Percentiles rank a stretch among this genome's conserved stretches.
These are phyloP conservation scores for Microcebus murinus DNA, from an alignment of 2,113 vertebrate genomes.

Conservation along the genomic window DNA sequence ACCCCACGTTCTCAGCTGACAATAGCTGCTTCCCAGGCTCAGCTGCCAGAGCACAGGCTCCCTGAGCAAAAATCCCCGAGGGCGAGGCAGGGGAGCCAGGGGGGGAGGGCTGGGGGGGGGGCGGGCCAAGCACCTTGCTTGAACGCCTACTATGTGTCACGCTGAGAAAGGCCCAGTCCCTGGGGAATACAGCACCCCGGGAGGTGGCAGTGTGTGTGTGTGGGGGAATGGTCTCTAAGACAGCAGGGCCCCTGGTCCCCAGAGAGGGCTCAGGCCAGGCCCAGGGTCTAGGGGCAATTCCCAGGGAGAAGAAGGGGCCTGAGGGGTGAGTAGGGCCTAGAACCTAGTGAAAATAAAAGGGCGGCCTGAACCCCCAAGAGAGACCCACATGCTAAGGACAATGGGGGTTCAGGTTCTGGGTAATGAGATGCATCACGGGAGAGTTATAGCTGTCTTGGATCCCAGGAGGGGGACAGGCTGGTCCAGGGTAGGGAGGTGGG, in stretches of 20 bases:
- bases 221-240: not conserved
- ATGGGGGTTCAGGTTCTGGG: not conserved
- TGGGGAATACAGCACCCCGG: not conserved
- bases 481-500: not conserved
- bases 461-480: not conserved
- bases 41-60: not conserved
- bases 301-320: not conserved
- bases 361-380: not conserved
- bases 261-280: not conserved
- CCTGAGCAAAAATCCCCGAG: not conserved
- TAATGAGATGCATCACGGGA: too few relatives aligned
- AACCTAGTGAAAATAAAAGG: not conserved
- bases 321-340: not conserved
- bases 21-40: not conserved
- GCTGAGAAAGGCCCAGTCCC: not conserved
- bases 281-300: not conserved
- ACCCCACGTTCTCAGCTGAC: not conserved
- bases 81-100: not conserved
- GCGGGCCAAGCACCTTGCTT: not conserved
- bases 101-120: not conserved
- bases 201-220: not conserved
- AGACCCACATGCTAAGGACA: not conserved
- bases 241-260: not conserved
- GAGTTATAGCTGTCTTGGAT: fast-evolving
- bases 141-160: not conserved